Percentiles rank a stretch among this genome's conserved stretches.
phyloP scores from a whole-genome alignment of 2,888 invertebrate species.

The Rhorus exstirpatorius region DNA sequence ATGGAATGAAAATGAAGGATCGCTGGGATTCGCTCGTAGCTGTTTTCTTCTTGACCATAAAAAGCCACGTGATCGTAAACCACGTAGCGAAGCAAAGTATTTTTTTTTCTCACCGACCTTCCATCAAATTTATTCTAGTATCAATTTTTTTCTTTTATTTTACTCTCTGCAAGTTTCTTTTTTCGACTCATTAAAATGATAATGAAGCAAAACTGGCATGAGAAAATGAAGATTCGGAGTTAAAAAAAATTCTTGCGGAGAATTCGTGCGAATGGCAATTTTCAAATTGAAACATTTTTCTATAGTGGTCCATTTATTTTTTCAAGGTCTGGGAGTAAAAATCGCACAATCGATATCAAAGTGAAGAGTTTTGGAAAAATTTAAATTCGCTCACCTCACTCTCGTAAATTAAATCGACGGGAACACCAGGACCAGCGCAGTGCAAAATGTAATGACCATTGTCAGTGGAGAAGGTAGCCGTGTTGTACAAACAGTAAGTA shows the following conservation, averaged over 20 bases:
- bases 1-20: too few species aligned
- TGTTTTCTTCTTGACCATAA: too few species aligned
- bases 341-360: too few species aligned
- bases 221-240: background rate
- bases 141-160: slow-evolving; percentile 15
- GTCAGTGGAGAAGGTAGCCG: slow-evolving; percentile 90
- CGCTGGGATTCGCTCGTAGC: too few species aligned
- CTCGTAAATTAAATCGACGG: slow-evolving; percentile 90
- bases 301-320: background rate
- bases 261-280: too few species aligned
- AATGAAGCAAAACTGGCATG: slow-evolving; percentile 30
- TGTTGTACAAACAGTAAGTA: slow-evolving; percentile 89
- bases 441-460: slow-evolving; percentile 91
- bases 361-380: background rate
- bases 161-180: slow-evolving; percentile 1
- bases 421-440: slow-evolving; percentile 95
- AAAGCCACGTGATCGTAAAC: too few species aligned
- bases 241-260: background rate
- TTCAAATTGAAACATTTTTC: background rate
- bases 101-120: too few species aligned
- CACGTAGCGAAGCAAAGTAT: too few species aligned
- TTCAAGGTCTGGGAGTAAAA: background rate
- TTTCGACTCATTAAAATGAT: slow-evolving; percentile 26
- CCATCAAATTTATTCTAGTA: too few species aligned
- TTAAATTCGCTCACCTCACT: slow-evolving; percentile 85